A percentile compares a stretch with the other conserved stretches of the same genome.
These are phyloP conservation scores for Volucella bombylans DNA, from an alignment of 2,888 invertebrate genomes.

Conservation along the genomic window DNA sequence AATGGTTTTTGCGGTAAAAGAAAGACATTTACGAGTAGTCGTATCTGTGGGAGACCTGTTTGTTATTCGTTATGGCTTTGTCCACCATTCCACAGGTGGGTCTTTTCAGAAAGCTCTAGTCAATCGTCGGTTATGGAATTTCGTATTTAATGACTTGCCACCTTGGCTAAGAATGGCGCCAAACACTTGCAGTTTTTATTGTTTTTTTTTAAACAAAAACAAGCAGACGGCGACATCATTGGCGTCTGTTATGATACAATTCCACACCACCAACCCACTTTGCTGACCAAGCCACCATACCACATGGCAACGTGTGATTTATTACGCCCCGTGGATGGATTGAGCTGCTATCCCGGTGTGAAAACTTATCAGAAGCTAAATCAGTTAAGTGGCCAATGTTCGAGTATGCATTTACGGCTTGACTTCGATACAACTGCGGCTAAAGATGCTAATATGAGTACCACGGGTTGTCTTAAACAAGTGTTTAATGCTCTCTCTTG, in stretches of 20 bases:
- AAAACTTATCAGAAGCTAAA: conserved; percentile 42
- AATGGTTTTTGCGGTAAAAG: conserved; percentile 10
- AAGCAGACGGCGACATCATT: conserved; percentile 27
- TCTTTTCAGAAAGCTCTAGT: not conserved
- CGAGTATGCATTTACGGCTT: not conserved
- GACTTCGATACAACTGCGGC: no score
- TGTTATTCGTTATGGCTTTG: not conserved
- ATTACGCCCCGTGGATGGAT: conserved; percentile 39
- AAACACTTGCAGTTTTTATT: not conserved
- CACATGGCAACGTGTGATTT: conserved; percentile 54
- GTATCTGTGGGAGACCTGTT: not conserved
- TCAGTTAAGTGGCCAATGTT: conserved; percentile 41
- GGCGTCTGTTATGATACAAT: not conserved
- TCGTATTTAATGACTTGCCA: not conserved
- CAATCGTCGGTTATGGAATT: not conserved
- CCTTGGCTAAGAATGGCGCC: conserved; percentile 15
- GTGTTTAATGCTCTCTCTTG: conserved; percentile 21
- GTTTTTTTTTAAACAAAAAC: conserved; percentile 10
- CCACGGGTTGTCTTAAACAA: conserved; percentile 18
- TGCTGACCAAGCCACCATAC: not conserved
- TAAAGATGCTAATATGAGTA: no score
- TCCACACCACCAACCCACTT: not conserved
- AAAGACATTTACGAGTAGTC: conserved; percentile 4
- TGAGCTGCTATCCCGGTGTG: conserved; percentile 25
- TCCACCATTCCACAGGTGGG: not conserved